phyloP scores from a whole-genome alignment of 2,113 vertebrate genomes.

The Motacilla tschutschensis region DNA sequence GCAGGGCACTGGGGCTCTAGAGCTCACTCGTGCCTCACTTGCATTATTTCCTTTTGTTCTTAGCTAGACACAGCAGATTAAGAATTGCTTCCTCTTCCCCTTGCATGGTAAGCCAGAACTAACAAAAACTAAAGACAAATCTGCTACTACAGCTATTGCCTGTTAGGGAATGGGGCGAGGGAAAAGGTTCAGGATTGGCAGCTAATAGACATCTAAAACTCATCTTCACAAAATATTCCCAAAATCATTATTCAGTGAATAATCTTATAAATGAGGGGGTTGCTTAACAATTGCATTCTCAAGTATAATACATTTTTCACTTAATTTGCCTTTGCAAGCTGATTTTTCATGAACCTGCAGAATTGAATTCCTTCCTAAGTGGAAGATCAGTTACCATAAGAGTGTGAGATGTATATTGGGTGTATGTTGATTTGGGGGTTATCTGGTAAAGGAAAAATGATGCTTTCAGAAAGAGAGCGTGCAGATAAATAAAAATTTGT shows the following conservation, averaged over 20 bases:
- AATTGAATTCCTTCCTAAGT: neutral
- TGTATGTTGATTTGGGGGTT: neutral
- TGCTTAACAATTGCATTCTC: slow-evolving; percentile 1
- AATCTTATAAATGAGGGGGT: slow-evolving; percentile 5
- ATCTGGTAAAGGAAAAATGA: neutral
- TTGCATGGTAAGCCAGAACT: neutral
- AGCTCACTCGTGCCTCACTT: fast-evolving
- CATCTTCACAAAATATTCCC: neutral
- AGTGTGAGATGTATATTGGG: neutral
- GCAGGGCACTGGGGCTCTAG: neutral
- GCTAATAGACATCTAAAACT: neutral
- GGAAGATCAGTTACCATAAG: neutral
- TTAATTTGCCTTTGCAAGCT: slow-evolving; percentile 6
- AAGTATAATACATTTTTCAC: neutral
- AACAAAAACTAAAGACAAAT: neutral
- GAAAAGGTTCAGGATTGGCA: neutral
- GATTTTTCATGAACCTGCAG: slow-evolving; percentile 6
- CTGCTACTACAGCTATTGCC: neutral
- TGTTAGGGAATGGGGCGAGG: neutral
- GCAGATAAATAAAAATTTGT: neutral
- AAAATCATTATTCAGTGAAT: slow-evolving; percentile 18
- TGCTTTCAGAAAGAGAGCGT: neutral
- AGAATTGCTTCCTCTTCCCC: neutral
- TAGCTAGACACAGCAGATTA: neutral
- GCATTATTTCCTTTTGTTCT: neutral